Percentiles rank a stretch among this genome's conserved stretches.
phyloP scores from a whole-genome alignment of 2,888 invertebrate genomes.

The Microdon myrmicae region DNA sequence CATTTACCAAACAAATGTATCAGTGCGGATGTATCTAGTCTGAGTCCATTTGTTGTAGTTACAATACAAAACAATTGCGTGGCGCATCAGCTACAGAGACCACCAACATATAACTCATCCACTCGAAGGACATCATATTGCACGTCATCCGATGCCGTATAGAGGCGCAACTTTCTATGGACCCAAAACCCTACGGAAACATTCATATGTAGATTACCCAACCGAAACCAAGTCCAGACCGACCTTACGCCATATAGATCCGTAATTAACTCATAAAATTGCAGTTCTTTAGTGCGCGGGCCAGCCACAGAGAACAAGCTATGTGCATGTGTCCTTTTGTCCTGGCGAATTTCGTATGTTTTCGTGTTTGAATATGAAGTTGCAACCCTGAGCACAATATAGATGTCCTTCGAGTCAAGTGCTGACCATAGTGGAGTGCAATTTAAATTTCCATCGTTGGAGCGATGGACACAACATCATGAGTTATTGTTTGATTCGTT shows the following conservation, averaged over 20 bases:
- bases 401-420: slow-evolving; percentile 23
- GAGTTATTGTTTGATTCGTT: slow-evolving; percentile 34
- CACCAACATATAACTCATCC: slow-evolving; percentile 31
- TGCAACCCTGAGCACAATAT: slow-evolving; percentile 20
- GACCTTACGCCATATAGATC: slow-evolving; percentile 31
- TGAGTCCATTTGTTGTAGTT: slow-evolving; percentile 45
- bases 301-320: background rate
- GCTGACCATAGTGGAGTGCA: slow-evolving; percentile 20
- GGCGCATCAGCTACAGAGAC: background rate
- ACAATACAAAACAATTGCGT: slow-evolving; percentile 49
- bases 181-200: background rate
- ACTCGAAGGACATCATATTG: slow-evolving; percentile 32
- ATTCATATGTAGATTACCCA: slow-evolving; percentile 29
- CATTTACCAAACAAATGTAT: slow-evolving; percentile 50
- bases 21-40: slow-evolving; percentile 45
- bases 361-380: slow-evolving; percentile 39
- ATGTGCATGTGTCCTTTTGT: slow-evolving; percentile 40
- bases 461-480: slow-evolving; percentile 19
- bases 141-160: background rate
- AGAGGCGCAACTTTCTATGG: background rate
- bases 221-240: slow-evolving; percentile 2
- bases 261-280: slow-evolving; percentile 52
- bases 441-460: slow-evolving; percentile 35
- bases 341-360: slow-evolving; percentile 48
- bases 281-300: slow-evolving; percentile 30